Evolutionary conservation across 2,113 vertebrate genomes (phyloP).

Genomic region (Rhynchomys soricoides): DNA sequence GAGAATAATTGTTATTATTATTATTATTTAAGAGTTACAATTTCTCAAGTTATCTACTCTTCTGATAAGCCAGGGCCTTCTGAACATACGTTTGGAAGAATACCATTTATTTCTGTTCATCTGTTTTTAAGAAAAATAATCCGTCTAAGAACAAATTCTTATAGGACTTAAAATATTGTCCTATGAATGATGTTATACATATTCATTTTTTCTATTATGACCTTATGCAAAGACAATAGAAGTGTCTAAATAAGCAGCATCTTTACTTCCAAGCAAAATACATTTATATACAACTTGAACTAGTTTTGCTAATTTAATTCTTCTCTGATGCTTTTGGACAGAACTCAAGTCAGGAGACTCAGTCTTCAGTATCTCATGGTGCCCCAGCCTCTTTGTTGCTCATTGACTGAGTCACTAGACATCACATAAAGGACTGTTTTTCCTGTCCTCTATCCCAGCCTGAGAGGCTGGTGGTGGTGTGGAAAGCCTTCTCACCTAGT

Average conservation of each 20-base stretch:
- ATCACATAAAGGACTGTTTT: conserved; percentile 63
- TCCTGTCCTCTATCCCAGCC: background rate
- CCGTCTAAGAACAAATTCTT: conserved; percentile 26
- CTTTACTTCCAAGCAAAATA: conserved; percentile 57
- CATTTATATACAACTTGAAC: conserved; percentile 46
- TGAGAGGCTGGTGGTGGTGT: background rate
- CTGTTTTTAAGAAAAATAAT: background rate
- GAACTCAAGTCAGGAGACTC: conserved; percentile 46
- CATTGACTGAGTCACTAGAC: conserved; percentile 36
- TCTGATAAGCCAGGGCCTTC: background rate
- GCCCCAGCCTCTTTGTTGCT: conserved; percentile 14
- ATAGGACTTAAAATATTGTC: background rate
- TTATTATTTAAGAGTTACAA: background rate
- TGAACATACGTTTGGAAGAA: background rate
- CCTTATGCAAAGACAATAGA: conserved; percentile 41
- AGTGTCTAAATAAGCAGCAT: conserved; percentile 47
- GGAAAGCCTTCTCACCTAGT: conserved; percentile 70
- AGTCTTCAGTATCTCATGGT: background rate
- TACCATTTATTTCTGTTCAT: conserved; percentile 32
- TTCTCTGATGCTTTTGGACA: conserved; percentile 55
- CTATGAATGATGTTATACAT: conserved; percentile 19
- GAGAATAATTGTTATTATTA: background rate
- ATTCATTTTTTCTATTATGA: background rate
- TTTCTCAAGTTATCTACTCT: background rate
- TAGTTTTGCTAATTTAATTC: conserved; percentile 44